Evolutionary conservation across 2,797 vertebrate genomes (phyloP), one percentile per base, ranked within the genome.

Genomic region (Okamejei kenojei): DNA sequence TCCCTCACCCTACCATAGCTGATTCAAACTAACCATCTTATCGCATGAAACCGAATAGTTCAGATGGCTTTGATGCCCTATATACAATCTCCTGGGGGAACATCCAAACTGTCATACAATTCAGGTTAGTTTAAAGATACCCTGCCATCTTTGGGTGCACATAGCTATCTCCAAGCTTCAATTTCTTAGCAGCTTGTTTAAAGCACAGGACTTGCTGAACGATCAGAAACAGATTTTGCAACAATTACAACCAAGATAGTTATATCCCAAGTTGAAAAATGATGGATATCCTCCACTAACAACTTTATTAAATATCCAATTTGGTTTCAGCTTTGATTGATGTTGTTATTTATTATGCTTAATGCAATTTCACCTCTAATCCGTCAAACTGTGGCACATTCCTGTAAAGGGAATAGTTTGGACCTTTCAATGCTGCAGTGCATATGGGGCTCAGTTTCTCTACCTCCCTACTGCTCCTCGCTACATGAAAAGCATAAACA

Each of bases 281-380:
- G 63, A 71, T 90, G 65, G 68, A 73, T 91, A 63, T 73, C 32
- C 19, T 73, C 65, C 45, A 35, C 65, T 38, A 91, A 8, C 68
- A 54, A 45, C 35, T 91, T 91, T 91, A 91, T 38, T 91, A 91
- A 35, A 13, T 91, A 91, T 38, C 68, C 23, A 23, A 21, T 73
- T 10, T 45, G 23, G 73, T 73, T 73, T 71, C 32, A 45, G 68
- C 32, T 45, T 45, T 71, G 68, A 73, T 73, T 45, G 65, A 91
- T 73, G 23, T 91, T 63, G 65, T 73, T 73, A 38, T 45, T 35
- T 74, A 71, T 73, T 91, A 91, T 45, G 21, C 73, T 91, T 73
- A 73, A 91, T 11, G 3, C 88, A 91, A 91, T 91, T 91, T 91
- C 35, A 74, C 45, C 35, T 5, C 38, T 45, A 91, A 88, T 68